Percentiles rank a stretch among this genome's conserved stretches.
These are phyloP conservation scores for Ophion obscuratus DNA, from an alignment of 2,888 invertebrate genomes.

Conservation along the genomic window DNA sequence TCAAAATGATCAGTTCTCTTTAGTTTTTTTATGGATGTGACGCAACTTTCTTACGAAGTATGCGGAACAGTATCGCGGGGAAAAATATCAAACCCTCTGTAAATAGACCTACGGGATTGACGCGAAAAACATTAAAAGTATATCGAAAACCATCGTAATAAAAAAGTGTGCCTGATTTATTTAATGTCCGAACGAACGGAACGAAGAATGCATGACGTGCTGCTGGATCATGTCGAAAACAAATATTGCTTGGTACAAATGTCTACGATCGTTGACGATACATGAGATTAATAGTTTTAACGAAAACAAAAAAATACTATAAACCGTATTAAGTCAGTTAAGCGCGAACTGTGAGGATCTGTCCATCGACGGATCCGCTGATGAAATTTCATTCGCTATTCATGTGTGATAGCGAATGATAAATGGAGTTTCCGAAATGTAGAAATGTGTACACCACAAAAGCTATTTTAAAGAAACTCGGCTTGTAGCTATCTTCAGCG, in stretches of 20 bases:
- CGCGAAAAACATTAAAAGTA: background rate
- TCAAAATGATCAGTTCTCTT: background rate
- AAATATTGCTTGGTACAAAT: constrained; percentile 44
- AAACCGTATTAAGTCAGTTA: background rate
- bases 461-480: constrained; percentile 47
- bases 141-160: background rate
- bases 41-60: background rate
- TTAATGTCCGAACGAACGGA: constrained; percentile 33
- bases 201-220: constrained; percentile 29
- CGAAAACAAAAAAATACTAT: constrained; percentile 9
- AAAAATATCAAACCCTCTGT: constrained; percentile 7
- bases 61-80: background rate
- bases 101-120: constrained; percentile 24
- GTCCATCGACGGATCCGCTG: background rate
- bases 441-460: constrained; percentile 33
- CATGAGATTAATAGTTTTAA: constrained; percentile 38
- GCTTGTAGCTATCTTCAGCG: background rate
- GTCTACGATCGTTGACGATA: constrained; percentile 27
- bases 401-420: background rate
- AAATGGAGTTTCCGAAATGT: constrained; percentile 11
- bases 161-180: constrained; percentile 42
- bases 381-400: constrained; percentile 4
- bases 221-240: constrained; percentile 15
- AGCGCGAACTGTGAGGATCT: background rate
- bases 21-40: background rate